phyloP scores from a whole-genome alignment of 2,888 invertebrate species.

The Agrotis puta region DNA sequence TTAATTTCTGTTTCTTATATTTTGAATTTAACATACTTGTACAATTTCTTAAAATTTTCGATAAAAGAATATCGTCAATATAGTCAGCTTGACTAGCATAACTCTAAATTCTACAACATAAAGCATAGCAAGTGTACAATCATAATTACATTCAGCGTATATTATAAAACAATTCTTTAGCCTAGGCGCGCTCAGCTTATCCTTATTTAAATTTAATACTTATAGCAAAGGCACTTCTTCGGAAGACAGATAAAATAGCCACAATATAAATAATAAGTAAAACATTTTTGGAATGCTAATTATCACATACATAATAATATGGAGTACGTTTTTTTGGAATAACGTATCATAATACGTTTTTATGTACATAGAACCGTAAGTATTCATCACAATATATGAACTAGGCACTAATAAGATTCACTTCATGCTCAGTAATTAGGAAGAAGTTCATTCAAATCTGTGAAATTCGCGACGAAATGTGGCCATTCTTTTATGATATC shows the following conservation, averaged over 20 bases:
- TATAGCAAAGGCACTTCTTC: conserved; percentile 14
- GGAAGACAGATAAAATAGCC: conserved; percentile 15
- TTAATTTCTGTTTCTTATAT: conserved; percentile 1
- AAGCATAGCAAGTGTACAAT: conserved; percentile 5
- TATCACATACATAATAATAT: conserved; percentile 13
- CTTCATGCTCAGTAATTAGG: conserved; percentile 70
- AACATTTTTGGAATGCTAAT: conserved; percentile 5
- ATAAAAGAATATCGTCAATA: conserved; percentile 6
- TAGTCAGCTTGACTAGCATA: conserved; percentile 42
- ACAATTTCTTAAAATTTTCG: background rate
- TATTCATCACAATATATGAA: conserved; percentile 11
- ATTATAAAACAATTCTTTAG: conserved; percentile 3
- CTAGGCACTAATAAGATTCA: conserved; percentile 20
- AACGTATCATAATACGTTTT: background rate
- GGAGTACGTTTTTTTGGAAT: background rate
- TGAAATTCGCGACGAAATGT: conserved; percentile 89
- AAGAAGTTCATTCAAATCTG: conserved; percentile 73
- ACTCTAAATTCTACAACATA: conserved; percentile 11
- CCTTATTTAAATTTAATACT: background rate
- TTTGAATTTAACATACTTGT: background rate
- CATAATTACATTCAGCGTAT: background rate
- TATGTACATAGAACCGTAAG: conserved; percentile 2
- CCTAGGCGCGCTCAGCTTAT: conserved; percentile 3
- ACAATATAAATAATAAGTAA: conserved; percentile 4
- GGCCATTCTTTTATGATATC: conserved; percentile 93